Conservation (phyloP, 2,888 invertebrate species). For the Nasonia oneida region DNA sequence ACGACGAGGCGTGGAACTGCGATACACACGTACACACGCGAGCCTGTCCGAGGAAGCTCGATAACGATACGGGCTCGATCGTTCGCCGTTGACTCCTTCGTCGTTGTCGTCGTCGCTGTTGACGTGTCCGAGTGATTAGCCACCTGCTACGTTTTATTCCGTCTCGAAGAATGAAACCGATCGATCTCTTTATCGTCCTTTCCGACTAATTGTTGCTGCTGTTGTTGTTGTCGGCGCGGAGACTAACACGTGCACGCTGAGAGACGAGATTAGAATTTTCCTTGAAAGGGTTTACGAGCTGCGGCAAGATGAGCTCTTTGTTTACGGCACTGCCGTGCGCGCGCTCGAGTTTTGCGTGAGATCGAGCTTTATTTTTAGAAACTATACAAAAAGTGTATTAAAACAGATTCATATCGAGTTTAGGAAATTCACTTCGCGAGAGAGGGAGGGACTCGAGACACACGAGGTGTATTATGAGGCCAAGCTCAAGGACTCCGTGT, state of each 20-base stretch:
- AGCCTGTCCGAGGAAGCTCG: not conserved
- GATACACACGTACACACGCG: not conserved
- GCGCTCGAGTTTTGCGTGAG: not conserved
- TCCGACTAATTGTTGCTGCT: not conserved
- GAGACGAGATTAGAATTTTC: not conserved
- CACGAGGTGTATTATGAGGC: not conserved
- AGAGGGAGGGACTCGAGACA: not conserved
- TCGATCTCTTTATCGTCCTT: slow-evolving; percentile 20
- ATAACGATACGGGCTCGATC: not conserved
- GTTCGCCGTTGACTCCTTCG: not conserved
- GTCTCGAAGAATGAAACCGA: not conserved
- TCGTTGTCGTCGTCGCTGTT: not conserved
- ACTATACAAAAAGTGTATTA: not conserved
- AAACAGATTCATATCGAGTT: not conserved
- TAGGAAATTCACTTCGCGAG: not conserved
- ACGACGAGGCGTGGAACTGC: slow-evolving; percentile 15
- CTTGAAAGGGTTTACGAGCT: slow-evolving; percentile 1
- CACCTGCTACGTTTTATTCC: slow-evolving; percentile 47
- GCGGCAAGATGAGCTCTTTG: not conserved
- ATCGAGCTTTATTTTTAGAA: not conserved
- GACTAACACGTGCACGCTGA: not conserved
- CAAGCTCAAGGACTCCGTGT: not conserved
- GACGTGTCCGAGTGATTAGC: slow-evolving; percentile 54
- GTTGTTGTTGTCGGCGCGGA: not conserved
- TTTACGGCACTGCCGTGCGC: not conserved